phyloP scores from a whole-genome alignment of 1,140 invertebrate genomes.

The Drosophila yakuba region DNA sequence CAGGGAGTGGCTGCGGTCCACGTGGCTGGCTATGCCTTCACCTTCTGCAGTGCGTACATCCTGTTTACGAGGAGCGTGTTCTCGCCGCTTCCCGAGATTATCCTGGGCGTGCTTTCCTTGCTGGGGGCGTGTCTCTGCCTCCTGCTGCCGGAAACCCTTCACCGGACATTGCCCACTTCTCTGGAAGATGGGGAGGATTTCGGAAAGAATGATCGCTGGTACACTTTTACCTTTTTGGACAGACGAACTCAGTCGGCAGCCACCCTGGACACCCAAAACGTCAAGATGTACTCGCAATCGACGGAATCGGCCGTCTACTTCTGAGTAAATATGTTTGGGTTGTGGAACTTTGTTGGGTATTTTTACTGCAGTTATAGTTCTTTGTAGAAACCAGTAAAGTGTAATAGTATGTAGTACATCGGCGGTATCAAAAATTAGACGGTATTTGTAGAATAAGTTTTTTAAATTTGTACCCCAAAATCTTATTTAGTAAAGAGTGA shows the following conservation, averaged over 20 bases:
- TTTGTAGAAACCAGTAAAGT: conserved; percentile 7
- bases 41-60: conserved; percentile 76
- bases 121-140: conserved; percentile 86
- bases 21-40: conserved; percentile 86
- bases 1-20: conserved; percentile 86
- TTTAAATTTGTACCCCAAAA: not conserved
- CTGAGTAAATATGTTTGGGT: conserved; percentile 4
- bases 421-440: conserved; percentile 3
- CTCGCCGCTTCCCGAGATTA: conserved; percentile 86
- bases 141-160: conserved; percentile 75
- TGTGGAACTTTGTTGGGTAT: not conserved
- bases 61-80: conserved; percentile 84
- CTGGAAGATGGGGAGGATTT: conserved; percentile 87
- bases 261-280: conserved; percentile 30
- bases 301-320: conserved; percentile 46
- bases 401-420: not conserved
- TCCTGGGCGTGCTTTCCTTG: conserved; percentile 85
- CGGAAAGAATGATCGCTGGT: conserved; percentile 86
- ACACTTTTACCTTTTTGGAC: conserved; percentile 69
- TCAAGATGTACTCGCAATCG: conserved; percentile 42
- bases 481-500: not conserved
- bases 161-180: conserved; percentile 86
- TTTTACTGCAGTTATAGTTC: conserved; percentile 68
- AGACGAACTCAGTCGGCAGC: conserved; percentile 61
- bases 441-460: not conserved